Base-by-base conservation (phyloP, 2,797 vertebrate genomes). In the Micrastur ruficollis region DNA sequence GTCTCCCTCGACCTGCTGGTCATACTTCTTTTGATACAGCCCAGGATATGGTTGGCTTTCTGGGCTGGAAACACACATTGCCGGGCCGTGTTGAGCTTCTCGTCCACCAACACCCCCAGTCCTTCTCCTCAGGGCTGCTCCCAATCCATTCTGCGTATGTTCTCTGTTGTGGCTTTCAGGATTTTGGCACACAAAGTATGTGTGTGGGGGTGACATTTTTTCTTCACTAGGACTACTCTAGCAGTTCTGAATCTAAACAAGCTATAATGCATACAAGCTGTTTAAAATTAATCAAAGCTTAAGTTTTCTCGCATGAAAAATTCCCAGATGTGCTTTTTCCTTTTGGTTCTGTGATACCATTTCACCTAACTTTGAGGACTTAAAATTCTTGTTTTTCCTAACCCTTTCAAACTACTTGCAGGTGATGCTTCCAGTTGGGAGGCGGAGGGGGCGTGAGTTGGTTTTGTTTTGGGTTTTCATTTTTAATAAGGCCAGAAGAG, bases 151-250 rank as follows among this genome's bases (percentile, higher is more conserved):
- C 36, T 22, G n/a, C 67, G 34, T 66, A 14, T 65, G 11, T 70
- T 75, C 73, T 93, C 72, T 94, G 75, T 93, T 93, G 92, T 89
- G 83, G 90, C 73, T 96, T 94, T 75, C 21, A 38, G 86, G 66
- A 66, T 86, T 94, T 93, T 90, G 90, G 82, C 75, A 50, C 59
- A 14, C 7, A 1, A 58, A 72, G 32, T 5, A 18, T 29, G 32
- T 22, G 73, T 3, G 40, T 12, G 50, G 8, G 25, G 9, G 8
- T 72, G 55, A 59, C 23, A 5, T 59, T 68, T 74, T 86, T 81
- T 63, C 52, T 84, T 84, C 20, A 0, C n/a, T 62, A 34, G 49
- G 44, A 58, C 34, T 63, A 1, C 26, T 79, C 29, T 50, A 53
- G 79, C n/a, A 53, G 29, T 53, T 72, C 49, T 83, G 68, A 66